Conservation (phyloP, 1,140 invertebrate species). For the Saccostrea glomerata region DNA sequence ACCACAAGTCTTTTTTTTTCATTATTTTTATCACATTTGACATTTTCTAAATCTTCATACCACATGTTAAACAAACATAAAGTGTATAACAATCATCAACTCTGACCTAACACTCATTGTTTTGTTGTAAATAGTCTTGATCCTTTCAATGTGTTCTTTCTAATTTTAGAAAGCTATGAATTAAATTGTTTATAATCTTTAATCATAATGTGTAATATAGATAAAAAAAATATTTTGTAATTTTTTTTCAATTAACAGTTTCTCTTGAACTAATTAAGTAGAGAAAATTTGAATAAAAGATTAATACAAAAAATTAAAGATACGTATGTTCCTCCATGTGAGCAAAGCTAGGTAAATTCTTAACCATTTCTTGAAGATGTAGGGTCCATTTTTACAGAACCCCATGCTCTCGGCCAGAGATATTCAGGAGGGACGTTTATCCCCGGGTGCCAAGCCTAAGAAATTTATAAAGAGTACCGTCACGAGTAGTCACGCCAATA, state of each 20-base stretch:
- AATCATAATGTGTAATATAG: background rate
- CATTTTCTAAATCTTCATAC: too few relatives aligned
- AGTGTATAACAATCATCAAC: too few relatives aligned
- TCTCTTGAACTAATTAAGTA: background rate
- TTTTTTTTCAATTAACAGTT: background rate
- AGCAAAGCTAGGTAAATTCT: background rate
- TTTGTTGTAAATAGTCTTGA: background rate
- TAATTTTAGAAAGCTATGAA: background rate
- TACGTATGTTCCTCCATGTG: background rate
- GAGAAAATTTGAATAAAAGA: background rate
- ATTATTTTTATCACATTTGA: too few relatives aligned
- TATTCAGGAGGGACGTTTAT: constrained; percentile 30
- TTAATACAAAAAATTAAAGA: background rate
- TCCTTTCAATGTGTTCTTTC: background rate
- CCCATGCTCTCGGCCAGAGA: constrained; percentile 24
- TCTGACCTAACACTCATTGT: too few relatives aligned
- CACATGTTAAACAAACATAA: too few relatives aligned
- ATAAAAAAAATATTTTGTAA: background rate
- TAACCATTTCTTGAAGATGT: background rate
- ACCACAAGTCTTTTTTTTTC: too few relatives aligned
- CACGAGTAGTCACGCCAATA: constrained; percentile 44
- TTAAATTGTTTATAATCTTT: background rate
- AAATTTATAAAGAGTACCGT: constrained; percentile 48
- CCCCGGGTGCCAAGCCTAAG: constrained; percentile 39
- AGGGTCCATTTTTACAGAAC: constrained; percentile 35